A percentile compares a stretch with the other conserved stretches of the same genome.
These are phyloP conservation scores for Perdita meconis DNA, from an alignment of 2,888 invertebrate genomes.

Conservation along the genomic window DNA sequence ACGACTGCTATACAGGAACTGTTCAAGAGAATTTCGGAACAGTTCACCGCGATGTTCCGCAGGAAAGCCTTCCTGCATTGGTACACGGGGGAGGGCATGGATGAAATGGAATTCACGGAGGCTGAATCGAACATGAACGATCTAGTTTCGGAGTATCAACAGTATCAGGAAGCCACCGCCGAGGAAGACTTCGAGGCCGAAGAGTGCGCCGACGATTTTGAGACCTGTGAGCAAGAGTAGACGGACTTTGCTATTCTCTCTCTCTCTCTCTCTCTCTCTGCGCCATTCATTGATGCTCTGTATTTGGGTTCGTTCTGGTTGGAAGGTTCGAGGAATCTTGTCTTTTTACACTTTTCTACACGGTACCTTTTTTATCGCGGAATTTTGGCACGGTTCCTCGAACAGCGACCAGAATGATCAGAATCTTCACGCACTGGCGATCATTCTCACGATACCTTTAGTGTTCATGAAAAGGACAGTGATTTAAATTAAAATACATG, in stretches of 20 bases:
- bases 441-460: too few relatives aligned
- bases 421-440: too few relatives aligned
- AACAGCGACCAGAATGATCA: neutral
- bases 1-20: conserved; percentile 95
- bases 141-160: conserved; percentile 97
- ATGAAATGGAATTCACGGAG: conserved; percentile 99
- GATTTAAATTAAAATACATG: too few relatives aligned
- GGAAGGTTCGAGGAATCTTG: conserved; percentile 7
- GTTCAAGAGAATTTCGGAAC: conserved; percentile 95
- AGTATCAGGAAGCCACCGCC: conserved; percentile 96
- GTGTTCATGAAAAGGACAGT: too few relatives aligned
- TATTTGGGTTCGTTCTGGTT: neutral
- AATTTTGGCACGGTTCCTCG: neutral
- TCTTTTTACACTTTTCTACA: conserved; percentile 62
- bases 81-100: conserved; percentile 99
- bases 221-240: conserved; percentile 81
- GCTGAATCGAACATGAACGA: conserved; percentile 99
- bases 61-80: conserved; percentile 98
- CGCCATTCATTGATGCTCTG: neutral
- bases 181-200: conserved; percentile 95
- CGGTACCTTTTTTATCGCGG: conserved; percentile 21
- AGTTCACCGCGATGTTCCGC: conserved; percentile 97
- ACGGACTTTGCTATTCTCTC: neutral
- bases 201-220: conserved; percentile 86
- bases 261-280: neutral